Percentiles rank a stretch among this genome's conserved stretches.
Evolutionary conservation across 1,140 invertebrate genomes (phyloP).

Genomic region (Mamestra configurata): DNA sequence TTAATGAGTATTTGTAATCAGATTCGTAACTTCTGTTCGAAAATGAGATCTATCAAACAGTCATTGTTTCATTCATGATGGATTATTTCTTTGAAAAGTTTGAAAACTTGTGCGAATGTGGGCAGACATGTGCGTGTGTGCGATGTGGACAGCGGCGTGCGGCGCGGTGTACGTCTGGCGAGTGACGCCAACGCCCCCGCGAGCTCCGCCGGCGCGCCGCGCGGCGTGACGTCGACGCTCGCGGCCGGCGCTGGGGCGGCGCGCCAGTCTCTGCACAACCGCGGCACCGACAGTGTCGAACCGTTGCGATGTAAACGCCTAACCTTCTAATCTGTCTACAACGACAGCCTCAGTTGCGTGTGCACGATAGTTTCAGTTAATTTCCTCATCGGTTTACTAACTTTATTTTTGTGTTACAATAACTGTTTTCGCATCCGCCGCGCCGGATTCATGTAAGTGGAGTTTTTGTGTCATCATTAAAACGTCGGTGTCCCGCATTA

Average conservation of each 20-base stretch:
- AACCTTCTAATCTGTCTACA: conserved; percentile 79
- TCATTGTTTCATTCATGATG: conserved; percentile 43
- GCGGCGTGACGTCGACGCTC: conserved; percentile 66
- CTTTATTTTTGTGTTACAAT: conserved; percentile 70
- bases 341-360: conserved; percentile 83
- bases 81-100: conserved; percentile 59
- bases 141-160: conserved; percentile 22
- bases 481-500: conserved; percentile 67
- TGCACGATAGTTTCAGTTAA: conserved; percentile 70
- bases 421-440: conserved; percentile 61
- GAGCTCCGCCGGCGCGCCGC: conserved; percentile 57
- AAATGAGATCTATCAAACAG: conserved; percentile 37
- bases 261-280: conserved; percentile 76
- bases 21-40: conserved; percentile 35
- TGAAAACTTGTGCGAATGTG: conserved; percentile 50
- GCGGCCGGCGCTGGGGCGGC: conserved; percentile 53
- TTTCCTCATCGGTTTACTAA: conserved; percentile 71
- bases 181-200: conserved; percentile 74
- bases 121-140: conserved; percentile 28
- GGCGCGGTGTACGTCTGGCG: conserved; percentile 56
- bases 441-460: conserved; percentile 78
- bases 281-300: conserved; percentile 82
- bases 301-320: conserved; percentile 86
- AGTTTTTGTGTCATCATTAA: conserved; percentile 78
- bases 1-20: conserved; percentile 38